phyloP scores from a whole-genome alignment of 2,888 invertebrate genomes.

The Candidula unifasciata region DNA sequence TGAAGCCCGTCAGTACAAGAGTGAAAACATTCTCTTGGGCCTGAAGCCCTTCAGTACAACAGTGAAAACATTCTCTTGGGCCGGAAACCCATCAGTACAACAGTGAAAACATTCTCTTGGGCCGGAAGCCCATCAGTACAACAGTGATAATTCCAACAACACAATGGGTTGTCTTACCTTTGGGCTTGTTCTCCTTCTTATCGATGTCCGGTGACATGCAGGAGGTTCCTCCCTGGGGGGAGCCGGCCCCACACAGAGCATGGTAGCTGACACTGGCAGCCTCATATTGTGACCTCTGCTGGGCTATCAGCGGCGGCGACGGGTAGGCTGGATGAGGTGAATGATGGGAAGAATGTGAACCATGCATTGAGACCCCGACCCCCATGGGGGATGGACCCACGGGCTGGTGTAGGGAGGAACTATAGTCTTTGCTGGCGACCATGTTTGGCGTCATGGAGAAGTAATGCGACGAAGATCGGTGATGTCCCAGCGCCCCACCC shows the following conservation, averaged over 20 bases:
- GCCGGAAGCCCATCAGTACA: too few relatives aligned
- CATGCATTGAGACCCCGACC: constrained; percentile 31
- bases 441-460: constrained; percentile 51
- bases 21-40: too few relatives aligned
- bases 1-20: too few relatives aligned
- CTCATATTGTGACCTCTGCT: constrained; percentile 48
- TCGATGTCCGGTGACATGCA: constrained; percentile 54
- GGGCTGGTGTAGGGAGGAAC: constrained; percentile 40
- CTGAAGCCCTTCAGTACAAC: too few relatives aligned
- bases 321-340: constrained; percentile 41
- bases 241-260: constrained; percentile 49
- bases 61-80: too few relatives aligned
- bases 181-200: constrained; percentile 54
- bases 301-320: constrained; percentile 39
- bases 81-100: not conserved
- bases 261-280: constrained; percentile 45
- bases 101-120: not conserved
- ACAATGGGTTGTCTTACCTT: constrained; percentile 41
- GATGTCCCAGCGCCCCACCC: constrained; percentile 36
- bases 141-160: not conserved
- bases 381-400: constrained; percentile 25
- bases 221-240: constrained; percentile 51
- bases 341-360: constrained; percentile 44
- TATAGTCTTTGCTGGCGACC: constrained; percentile 33
- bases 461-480: constrained; percentile 45